Evolutionary conservation across 1,140 invertebrate genomes (phyloP), one percentile per base, ranked within the genome.

Genomic region (Eupristina koningsbergeri): DNA sequence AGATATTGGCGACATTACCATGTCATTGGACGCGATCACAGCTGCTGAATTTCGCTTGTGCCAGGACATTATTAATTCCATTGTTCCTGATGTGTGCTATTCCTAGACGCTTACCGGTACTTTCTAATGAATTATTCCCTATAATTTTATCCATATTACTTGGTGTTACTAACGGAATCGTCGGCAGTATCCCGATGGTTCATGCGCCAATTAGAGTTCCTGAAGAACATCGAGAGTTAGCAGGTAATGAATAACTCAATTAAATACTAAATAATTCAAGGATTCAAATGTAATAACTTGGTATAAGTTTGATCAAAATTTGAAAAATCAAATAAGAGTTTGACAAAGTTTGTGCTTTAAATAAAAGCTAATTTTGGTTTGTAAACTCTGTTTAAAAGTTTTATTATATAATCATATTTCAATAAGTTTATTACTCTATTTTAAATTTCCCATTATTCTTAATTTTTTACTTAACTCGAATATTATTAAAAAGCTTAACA

Each of bases 171-270:
- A 98, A 98, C 88, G 97, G 97, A 0, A 93, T 98, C 29, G 94
- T 98, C 80, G 97, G 97, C 2, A 97, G 96, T 84, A 94, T 98
- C 17, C 97, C 97, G 0, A 98, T 98, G 96, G 97, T 98, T 76
- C 94, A 97, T 84, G 97, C 97, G 0, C 96, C 97, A 11, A 95
- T 94, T 50, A 95, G 96, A 89, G 97, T 98, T 3, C 93, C 95
- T 1, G 95, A 96, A 80, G 94, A 96, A n/a, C 93, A 96, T 83
- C 93, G 95, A 77, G 96, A 97, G 92, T 92, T 97, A 0, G 95
- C 95, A 84, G 95, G 95, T 95, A 50, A 50, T 50, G 47, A 13
- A 50, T 50, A 17, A 50, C 47, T 2, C 47, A n/a, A 50, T 50
- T 8, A 9, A 17, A 50, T 50, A n/a, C n/a, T n/a, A n/a, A n/a